Base-by-base conservation (phyloP, 2,113 vertebrate species). In the Corythoichthys intestinalis region DNA sequence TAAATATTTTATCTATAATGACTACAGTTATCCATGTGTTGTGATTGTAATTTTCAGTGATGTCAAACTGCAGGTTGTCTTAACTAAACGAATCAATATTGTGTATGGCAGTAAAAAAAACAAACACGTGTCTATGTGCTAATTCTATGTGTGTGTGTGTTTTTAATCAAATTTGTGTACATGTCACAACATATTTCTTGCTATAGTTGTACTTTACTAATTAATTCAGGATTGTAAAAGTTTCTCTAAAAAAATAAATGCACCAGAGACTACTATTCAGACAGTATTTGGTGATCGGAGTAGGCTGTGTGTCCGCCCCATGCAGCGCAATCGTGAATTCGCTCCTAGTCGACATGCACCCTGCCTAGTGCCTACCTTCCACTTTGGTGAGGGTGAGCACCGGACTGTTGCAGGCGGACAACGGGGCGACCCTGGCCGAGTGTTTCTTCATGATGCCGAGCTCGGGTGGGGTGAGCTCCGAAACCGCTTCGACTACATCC, bases 321-420 rank as follows among this genome's bases (percentile, higher is more conserved):
- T 68, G 41, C 20, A 56, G 71, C 38, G 46, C 75, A 73, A 67
- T 20, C 9, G 10, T 44, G 12, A 35, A 37, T 37, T 86, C 49
- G 66, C 41, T 39, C 49, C 17, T 6, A 63, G 70, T 7, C 34
- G 64, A 71, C 0, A 8, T 4, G n/a, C 64, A 78, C 68, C 70
- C 60, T 39, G 15, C 38, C 58, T 20, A 17, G 20, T 13, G 46
- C 46, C 71, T 96, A 98, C 96, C 96, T 96, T 97, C 94, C 91
- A 97, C 95, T 93, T 96, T 96, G 91, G 95, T 96, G 88, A 98
- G 93, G 85, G 95, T 97, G 89, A 98, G 94, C 75, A 97, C 95
- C 75, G 96, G 96, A 72, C 95, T 97, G 92, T 96, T 96, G 92
- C 96, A 98, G 74, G 96, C 95, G 87, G 95, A 96, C 89, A 96